Conservation (phyloP, 2,113 vertebrate species). For the Seriola aureovittata region DNA sequence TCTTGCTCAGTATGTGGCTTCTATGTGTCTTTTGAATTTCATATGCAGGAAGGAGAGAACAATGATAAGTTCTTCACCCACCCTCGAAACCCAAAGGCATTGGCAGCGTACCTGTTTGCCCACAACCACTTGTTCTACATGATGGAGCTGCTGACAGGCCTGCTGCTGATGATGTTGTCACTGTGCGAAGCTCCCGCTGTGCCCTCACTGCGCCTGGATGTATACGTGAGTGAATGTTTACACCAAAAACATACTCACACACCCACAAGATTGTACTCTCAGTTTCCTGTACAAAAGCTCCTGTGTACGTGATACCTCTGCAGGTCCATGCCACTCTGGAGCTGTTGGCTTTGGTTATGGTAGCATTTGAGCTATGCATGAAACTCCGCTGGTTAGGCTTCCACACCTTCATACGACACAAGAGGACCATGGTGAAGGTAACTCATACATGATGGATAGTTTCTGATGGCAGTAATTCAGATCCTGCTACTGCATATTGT, state of each 20-base stretch:
- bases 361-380: constrained; percentile 97
- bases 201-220: constrained; percentile 93
- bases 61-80: constrained; percentile 99
- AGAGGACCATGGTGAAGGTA: constrained; percentile 99
- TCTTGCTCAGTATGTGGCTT: not conserved
- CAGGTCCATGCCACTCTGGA: constrained; percentile 97
- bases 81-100: constrained; percentile 91
- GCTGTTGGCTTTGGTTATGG: constrained; percentile 91
- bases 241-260: not conserved
- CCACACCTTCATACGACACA: constrained; percentile 94
- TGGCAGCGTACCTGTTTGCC: constrained; percentile 96
- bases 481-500: not conserved
- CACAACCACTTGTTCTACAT: constrained; percentile 98
- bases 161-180: constrained; percentile 93
- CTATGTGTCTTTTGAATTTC: constrained; percentile 10
- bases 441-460: not conserved
- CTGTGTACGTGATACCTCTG: not conserved
- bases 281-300: not conserved
- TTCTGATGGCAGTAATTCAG: not conserved
- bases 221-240: constrained; percentile 87
- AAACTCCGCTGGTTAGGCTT: constrained; percentile 98
- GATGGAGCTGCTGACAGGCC: constrained; percentile 94
- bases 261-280: no score
- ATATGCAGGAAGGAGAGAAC: constrained; percentile 95
- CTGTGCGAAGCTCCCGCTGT: constrained; percentile 96